phyloP scores from a whole-genome alignment of 2,797 vertebrate species.

The Mallotus villosus region DNA sequence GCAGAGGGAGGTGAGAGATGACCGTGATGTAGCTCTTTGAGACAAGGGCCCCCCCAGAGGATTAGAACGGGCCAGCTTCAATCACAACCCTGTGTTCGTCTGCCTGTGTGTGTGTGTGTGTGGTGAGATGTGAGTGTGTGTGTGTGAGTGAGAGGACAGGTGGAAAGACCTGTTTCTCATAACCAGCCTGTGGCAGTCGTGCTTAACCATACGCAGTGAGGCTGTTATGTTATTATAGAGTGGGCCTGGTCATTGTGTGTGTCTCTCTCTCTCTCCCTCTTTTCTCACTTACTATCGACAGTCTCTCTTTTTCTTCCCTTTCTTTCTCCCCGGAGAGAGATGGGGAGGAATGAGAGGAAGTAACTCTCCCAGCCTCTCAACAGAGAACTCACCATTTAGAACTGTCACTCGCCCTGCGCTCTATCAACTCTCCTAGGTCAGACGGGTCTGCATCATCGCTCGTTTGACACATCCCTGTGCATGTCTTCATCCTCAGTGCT shows the following conservation, averaged over 20 bases:
- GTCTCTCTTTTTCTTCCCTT: not conserved
- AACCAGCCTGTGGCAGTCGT: constrained; percentile 51
- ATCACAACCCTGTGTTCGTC: constrained; percentile 7
- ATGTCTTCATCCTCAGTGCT: too few relatives aligned
- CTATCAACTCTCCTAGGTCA: constrained; percentile 15
- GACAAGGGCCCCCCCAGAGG: not conserved
- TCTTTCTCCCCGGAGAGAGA: not conserved
- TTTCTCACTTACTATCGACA: not conserved
- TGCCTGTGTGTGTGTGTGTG: constrained; percentile 5
- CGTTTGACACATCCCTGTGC: not conserved
- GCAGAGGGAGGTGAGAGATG: constrained; percentile 24
- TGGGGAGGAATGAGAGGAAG: not conserved
- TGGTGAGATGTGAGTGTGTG: not conserved
- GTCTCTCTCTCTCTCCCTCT: constrained; percentile 10
- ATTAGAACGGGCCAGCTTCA: not conserved
- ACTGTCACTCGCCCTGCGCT: constrained; percentile 15
- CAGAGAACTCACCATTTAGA: constrained; percentile 2
- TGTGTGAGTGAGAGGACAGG: not conserved
- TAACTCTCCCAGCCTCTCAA: too few relatives aligned
- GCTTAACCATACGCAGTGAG: constrained; percentile 39
- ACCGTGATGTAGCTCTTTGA: constrained; percentile 38
- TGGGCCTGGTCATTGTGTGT: not conserved
- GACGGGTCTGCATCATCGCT: constrained; percentile 5
- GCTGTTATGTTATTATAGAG: too few relatives aligned
- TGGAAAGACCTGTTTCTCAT: constrained; percentile 23